Evolutionary conservation across 1,140 invertebrate species (phyloP).

Genomic region (Caenorhabditis tropicalis): DNA sequence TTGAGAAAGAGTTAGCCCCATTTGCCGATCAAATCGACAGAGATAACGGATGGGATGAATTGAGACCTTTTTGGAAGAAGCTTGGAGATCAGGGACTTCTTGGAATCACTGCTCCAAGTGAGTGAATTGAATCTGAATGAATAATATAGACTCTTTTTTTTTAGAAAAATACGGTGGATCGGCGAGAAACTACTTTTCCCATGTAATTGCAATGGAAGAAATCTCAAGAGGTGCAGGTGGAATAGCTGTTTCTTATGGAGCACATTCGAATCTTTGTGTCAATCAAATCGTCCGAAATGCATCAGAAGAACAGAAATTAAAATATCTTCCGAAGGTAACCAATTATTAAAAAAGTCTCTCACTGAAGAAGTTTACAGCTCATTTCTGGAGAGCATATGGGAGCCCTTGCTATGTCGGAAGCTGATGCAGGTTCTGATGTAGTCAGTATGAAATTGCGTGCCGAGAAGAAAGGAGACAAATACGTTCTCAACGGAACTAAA

Average conservation of each 20-base stretch:
- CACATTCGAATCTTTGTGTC: slow-evolving; percentile 95
- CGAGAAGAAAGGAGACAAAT: slow-evolving; percentile 81
- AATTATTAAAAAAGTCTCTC: no score
- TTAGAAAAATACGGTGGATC: slow-evolving; percentile 87
- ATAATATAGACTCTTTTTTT: no score
- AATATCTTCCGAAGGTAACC: slow-evolving; percentile 87
- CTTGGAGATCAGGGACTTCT: slow-evolving; percentile 87
- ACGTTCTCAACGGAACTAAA: slow-evolving; percentile 90
- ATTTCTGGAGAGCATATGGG: slow-evolving; percentile 92
- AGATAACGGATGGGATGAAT: slow-evolving; percentile 81
- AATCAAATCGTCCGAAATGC: slow-evolving; percentile 96
- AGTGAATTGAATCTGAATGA: no score
- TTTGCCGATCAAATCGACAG: slow-evolving; percentile 89
- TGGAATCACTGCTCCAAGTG: slow-evolving; percentile 84
- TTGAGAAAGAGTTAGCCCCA: slow-evolving; percentile 92
- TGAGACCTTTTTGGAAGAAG: slow-evolving; percentile 87
- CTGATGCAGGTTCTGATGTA: slow-evolving; percentile 91
- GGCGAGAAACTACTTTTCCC: slow-evolving; percentile 87
- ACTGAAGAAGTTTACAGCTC: slow-evolving; percentile 76
- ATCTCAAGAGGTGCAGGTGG: slow-evolving; percentile 82
- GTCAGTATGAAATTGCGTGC: slow-evolving; percentile 93
- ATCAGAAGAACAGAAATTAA: slow-evolving; percentile 87
- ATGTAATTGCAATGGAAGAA: slow-evolving; percentile 93
- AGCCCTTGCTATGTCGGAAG: slow-evolving; percentile 95
- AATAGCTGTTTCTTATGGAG: slow-evolving; percentile 90